Base-by-base conservation (phyloP, 2,888 invertebrate genomes). In the Autographa pulchrina region DNA sequence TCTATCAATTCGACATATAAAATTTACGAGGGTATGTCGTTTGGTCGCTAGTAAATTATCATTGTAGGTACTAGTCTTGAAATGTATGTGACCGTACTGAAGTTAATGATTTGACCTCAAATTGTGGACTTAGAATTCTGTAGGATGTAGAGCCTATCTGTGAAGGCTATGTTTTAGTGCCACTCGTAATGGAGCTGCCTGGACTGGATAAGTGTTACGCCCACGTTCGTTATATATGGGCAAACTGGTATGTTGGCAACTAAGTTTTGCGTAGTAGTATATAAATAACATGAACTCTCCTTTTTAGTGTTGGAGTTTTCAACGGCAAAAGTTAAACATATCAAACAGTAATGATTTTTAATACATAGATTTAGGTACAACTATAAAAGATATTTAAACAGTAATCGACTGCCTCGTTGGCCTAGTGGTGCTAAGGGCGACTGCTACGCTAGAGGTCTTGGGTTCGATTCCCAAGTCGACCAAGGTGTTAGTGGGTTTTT, bases 1-100 rank as follows among this genome's bases (percentile, higher is more conserved):
- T 81, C 83, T 73, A 83, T 82, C 82, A 82, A 82, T 71, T 74
- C 16, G 75, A 74, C 72, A 64, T 82, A 73, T 82, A 83, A 83
- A 74, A 80, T 82, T 80, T 78, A 82, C 70, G 83, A 74, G 54
- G 63, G 62, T 41, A 62, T 64, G 64, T 64, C 60, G 65, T 72
- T 62, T 65, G 74, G 68, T 65, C 72, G 54, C 62, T 68, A 56
- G 52, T 65, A 71, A 65, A 75, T 31, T 66, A 71, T 69, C 54
- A 65, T 32, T 43, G 54, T 25, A 20, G 54, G 38, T 52, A 70
- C 65, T 68, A 25, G 58, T n/a, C 62, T 31, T 64, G 68, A 18
- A 35, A 61, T 60, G 58, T 41, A 18, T 35, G 48, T 18, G 48
- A 32, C 18, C 31, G 38, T 63, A 59, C 25, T 13, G 18, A 41